Evolutionary conservation across 2,113 vertebrate genomes (phyloP), one percentile per base, ranked within the genome.

Genomic region (Myrmecobius fasciatus): DNA sequence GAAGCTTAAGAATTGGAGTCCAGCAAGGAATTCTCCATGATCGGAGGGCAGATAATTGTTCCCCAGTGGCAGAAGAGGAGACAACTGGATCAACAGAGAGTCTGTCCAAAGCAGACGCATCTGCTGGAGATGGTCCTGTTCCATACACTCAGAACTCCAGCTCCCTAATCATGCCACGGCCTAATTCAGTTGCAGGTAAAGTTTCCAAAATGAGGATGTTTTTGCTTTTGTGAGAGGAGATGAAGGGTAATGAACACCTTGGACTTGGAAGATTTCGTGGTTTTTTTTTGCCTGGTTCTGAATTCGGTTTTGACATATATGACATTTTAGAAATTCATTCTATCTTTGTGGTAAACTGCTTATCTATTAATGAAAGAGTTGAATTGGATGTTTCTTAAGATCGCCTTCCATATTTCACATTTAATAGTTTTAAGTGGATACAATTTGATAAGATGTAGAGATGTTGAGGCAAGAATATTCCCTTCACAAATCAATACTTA

Each of bases 171-270:
- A 99, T 99, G 99, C 99, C 99, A 88, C 99, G 99, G 96, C 99
- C 99, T 88, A 99, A 99, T 99, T 99, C 99, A 0, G 99, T 99
- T 56, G 99, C 99, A 99, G 99, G 99, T 99, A 99, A 98, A 98
- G 48, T 92, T 89, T 90, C 91, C 95, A 26, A 89, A 28, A 31
- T 3, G 9, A 26, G 47, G 8, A 7, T 28, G 24, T 89, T 89
- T 83, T 75, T 75, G 14, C n/a, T 67, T 67, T 67, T 67, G 11
- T 36, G 60, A 75, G 36, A 17, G 14, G 36, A 75, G 67, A 36
- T 14, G 60, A 67, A 36, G 14, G 14, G 12, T 22, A 43, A 43
- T 83, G 14, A 83, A 43, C 24, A 43, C 20, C 17, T n/a, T 24
- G 31, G 56, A 36, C 56, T 67, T 67, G 3, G 56, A 67, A 67